Conservation (phyloP, 2,113 vertebrate species). For the Solea senegalensis region DNA sequence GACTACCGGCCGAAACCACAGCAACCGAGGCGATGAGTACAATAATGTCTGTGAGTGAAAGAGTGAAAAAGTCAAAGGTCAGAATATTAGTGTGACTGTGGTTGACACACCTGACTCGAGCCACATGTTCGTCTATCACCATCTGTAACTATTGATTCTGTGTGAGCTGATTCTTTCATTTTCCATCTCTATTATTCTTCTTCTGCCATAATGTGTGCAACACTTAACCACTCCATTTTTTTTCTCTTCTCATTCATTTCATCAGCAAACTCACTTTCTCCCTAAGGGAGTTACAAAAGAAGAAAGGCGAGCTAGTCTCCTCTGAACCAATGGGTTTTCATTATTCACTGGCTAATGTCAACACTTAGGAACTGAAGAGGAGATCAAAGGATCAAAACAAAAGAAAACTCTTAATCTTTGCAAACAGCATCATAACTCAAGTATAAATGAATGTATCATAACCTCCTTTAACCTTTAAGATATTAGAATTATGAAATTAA, state of each 20-base stretch:
- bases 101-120: constrained; percentile 16
- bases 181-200: constrained; percentile 20
- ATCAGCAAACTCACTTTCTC: neutral
- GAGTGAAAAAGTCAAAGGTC: constrained; percentile 58
- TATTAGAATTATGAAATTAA: no score
- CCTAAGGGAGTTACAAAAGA: no score
- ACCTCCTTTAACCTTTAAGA: no score
- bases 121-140: constrained; percentile 33
- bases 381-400: no score
- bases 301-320: no score
- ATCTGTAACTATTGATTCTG: constrained; percentile 40
- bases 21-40: constrained; percentile 98
- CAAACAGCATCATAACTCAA: no score
- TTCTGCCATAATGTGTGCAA: constrained; percentile 1
- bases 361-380: no score
- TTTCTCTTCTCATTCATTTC: neutral
- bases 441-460: no score
- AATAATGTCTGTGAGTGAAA: constrained; percentile 91
- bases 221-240: neutral
- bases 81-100: constrained; percentile 29
- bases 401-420: no score
- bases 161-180: constrained; percentile 11
- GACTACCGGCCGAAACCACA: constrained; percentile 98
- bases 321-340: no score
- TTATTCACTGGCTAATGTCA: no score